phyloP scores from a whole-genome alignment of 2,113 vertebrate species.

The Chelonoidis abingdonii region DNA sequence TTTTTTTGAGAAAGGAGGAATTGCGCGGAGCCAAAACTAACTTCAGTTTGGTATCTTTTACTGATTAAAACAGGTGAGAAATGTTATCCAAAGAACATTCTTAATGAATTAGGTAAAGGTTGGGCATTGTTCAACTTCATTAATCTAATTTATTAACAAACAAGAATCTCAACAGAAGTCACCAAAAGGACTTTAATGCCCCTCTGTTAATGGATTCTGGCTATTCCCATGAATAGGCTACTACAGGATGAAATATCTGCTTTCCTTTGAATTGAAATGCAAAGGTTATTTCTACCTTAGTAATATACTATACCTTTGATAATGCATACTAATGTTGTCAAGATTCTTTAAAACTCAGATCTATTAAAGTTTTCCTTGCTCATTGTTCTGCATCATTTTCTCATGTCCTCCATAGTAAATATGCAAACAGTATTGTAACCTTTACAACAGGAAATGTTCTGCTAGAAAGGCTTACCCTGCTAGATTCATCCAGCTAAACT shows the following conservation, averaged over 20 bases:
- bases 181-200: constrained; percentile 12
- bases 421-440: constrained; percentile 61
- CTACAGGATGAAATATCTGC: background rate
- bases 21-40: background rate
- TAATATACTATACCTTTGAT: background rate
- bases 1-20: background rate
- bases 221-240: background rate
- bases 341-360: constrained; percentile 9
- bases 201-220: constrained; percentile 28
- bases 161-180: constrained; percentile 35
- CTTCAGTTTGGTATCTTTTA: background rate
- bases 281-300: background rate
- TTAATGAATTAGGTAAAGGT: background rate
- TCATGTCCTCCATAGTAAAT: constrained; percentile 44
- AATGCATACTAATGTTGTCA: background rate
- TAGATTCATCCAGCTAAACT: constrained; percentile 77
- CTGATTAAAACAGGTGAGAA: background rate
- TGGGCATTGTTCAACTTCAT: background rate
- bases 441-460: constrained; percentile 67
- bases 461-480: constrained; percentile 66
- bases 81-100: background rate
- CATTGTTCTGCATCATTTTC: constrained; percentile 54
- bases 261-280: constrained; percentile 17
- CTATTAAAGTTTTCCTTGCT: constrained; percentile 2
- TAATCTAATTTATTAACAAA: background rate